Evolutionary conservation across 2,797 vertebrate species (phyloP).

Genomic region (Margarornis squamiger): DNA sequence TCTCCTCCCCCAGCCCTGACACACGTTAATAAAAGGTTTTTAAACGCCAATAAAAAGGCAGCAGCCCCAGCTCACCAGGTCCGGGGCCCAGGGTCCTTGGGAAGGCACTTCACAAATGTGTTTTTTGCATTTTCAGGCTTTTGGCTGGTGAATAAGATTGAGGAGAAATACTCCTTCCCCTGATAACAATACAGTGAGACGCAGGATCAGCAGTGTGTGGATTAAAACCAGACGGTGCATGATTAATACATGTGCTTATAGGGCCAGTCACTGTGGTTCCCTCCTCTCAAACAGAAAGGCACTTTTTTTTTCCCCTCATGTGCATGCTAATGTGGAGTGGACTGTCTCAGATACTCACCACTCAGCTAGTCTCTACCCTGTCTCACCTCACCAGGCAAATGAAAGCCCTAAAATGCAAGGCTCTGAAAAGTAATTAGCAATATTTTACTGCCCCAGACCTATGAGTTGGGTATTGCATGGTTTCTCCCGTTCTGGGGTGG

Average conservation of each 20-base stretch:
- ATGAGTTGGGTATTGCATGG: neutral
- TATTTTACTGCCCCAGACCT: neutral
- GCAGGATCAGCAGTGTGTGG: slow-evolving; percentile 79
- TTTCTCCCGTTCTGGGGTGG: neutral
- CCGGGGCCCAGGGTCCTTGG: slow-evolving; percentile 69
- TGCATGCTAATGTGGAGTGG: slow-evolving; percentile 50
- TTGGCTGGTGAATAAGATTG: slow-evolving; percentile 80
- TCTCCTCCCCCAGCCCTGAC: slow-evolving; percentile 60
- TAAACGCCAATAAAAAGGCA: slow-evolving; percentile 70
- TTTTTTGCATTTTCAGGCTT: slow-evolving; percentile 82
- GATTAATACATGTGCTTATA: slow-evolving; percentile 83
- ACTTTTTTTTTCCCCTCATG: slow-evolving; percentile 3
- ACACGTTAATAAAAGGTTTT: slow-evolving; percentile 70
- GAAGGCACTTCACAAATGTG: slow-evolving; percentile 80
- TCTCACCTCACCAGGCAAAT: slow-evolving; percentile 13
- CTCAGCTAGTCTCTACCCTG: slow-evolving; percentile 28
- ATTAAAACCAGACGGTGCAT: slow-evolving; percentile 85
- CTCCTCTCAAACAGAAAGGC: slow-evolving; percentile 76
- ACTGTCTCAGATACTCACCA: slow-evolving; percentile 42
- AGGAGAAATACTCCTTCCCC: slow-evolving; percentile 80
- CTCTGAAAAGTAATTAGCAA: neutral
- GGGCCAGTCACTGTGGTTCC: slow-evolving; percentile 79
- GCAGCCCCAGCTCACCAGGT: slow-evolving; percentile 73
- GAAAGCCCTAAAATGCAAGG: neutral
- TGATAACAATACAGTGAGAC: slow-evolving; percentile 82